A percentile compares a stretch with the other conserved stretches of the same genome.
These are phyloP conservation scores for Lagopus muta DNA, from an alignment of 2,113 vertebrate species.

Conservation along the genomic window DNA sequence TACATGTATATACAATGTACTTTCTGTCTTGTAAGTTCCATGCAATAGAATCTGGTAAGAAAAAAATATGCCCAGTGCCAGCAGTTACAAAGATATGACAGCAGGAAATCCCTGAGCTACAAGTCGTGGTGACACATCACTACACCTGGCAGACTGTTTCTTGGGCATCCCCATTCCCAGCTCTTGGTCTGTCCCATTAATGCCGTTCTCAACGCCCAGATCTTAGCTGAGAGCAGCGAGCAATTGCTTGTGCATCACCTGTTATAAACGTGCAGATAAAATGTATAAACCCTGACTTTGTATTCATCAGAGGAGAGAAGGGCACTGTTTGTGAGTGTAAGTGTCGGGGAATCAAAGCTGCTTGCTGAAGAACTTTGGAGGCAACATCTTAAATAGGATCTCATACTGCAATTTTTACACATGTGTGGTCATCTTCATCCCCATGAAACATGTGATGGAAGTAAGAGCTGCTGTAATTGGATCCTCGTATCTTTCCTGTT, in stretches of 20 bases:
- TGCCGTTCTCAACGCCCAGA: too few relatives aligned
- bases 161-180: too few relatives aligned
- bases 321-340: background rate
- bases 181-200: too few relatives aligned
- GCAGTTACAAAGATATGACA: too few relatives aligned
- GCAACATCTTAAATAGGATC: background rate
- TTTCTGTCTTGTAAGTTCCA: background rate
- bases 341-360: conserved; percentile 22
- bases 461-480: conserved; percentile 28
- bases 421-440: background rate
- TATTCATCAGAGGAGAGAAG: background rate
- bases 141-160: too few relatives aligned
- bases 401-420: background rate
- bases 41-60: conserved; percentile 15
- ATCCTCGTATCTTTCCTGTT: conserved; percentile 29
- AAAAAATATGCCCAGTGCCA: too few relatives aligned
- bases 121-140: too few relatives aligned
- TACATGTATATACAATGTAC: too few relatives aligned
- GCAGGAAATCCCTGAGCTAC: too few relatives aligned
- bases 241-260: too few relatives aligned
- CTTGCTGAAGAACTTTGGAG: background rate
- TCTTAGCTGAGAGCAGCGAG: too few relatives aligned
- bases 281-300: background rate
- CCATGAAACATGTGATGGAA: conserved; percentile 7
- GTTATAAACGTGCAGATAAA: too few relatives aligned